Percentiles rank a stretch among this genome's conserved stretches.
Conservation (phyloP, 2,113 vertebrate genomes). For the Paramisgurnus dabryanus region DNA sequence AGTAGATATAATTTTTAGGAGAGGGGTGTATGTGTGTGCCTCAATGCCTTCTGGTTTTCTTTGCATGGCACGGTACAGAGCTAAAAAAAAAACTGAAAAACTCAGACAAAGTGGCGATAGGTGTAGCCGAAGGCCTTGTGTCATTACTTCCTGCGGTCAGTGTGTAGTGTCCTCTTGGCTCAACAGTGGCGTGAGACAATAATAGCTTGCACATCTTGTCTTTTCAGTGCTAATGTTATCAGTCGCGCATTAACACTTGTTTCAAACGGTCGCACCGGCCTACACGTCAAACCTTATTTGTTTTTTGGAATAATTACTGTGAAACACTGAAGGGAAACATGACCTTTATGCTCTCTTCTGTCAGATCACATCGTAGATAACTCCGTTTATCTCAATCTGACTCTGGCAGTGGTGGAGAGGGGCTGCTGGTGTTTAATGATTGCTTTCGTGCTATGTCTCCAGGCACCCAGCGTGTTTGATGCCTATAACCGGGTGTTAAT, state of each 20-base stretch:
- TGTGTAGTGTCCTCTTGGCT: slow-evolving; percentile 19
- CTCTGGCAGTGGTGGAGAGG: slow-evolving; percentile 1
- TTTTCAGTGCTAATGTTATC: neutral
- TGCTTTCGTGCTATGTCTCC: slow-evolving; percentile 31
- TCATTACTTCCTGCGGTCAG: slow-evolving; percentile 40
- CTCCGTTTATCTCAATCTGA: slow-evolving; percentile 3
- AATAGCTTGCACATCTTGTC: neutral
- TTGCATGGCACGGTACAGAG: slow-evolving; percentile 36
- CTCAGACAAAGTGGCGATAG: slow-evolving; percentile 41
- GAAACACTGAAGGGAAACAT: slow-evolving; percentile 17
- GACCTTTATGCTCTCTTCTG: slow-evolving; percentile 14
- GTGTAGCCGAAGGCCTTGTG: slow-evolving; percentile 4
- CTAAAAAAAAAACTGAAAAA: slow-evolving; percentile 27
- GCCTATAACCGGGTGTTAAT: slow-evolving; percentile 48
- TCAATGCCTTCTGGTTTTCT: slow-evolving; percentile 41
- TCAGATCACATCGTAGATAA: neutral
- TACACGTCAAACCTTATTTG: neutral
- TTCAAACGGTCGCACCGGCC: neutral
- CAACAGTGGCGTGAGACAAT: neutral
- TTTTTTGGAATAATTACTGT: slow-evolving; percentile 9
- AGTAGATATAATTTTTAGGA: slow-evolving; percentile 61
- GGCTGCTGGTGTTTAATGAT: slow-evolving; percentile 44
- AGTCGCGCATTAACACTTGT: neutral
- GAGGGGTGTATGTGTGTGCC: slow-evolving; percentile 1
- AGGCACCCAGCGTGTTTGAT: slow-evolving; percentile 10